phyloP scores from a whole-genome alignment of 2,888 invertebrate species.

The Lissonota sp. region DNA sequence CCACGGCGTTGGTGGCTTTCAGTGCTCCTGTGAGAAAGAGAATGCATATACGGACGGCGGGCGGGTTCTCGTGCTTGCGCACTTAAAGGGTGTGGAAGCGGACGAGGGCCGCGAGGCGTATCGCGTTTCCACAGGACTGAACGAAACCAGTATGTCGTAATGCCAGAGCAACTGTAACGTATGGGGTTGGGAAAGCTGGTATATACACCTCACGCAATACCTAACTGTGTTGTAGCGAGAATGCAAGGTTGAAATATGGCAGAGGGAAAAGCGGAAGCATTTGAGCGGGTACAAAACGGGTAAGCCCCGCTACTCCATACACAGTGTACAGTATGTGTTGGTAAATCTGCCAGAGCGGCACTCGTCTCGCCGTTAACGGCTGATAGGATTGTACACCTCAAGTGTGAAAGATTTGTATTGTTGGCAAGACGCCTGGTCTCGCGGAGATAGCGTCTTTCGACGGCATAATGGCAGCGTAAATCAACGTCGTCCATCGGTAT shows the following conservation, averaged over 20 bases:
- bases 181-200: conserved; percentile 59
- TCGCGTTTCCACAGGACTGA: conserved; percentile 81
- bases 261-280: conserved; percentile 31
- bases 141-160: conserved; percentile 72
- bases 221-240: conserved; percentile 23
- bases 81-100: conserved; percentile 37
- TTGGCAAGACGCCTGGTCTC: conserved; percentile 51
- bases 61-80: conserved; percentile 4
- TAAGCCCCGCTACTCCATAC: conserved; percentile 7
- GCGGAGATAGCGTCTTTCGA: conserved; percentile 52
- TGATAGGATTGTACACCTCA: conserved; percentile 64
- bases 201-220: conserved; percentile 40
- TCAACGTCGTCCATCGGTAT: conserved; percentile 2
- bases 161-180: conserved; percentile 71
- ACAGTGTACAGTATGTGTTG: conserved; percentile 8
- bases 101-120: conserved; percentile 70
- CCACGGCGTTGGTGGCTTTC: conserved; percentile 13
- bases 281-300: conserved; percentile 18
- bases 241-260: conserved; percentile 19
- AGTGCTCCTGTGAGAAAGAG: background rate
- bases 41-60: conserved; percentile 1
- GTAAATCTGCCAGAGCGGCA: conserved; percentile 50
- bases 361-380: conserved; percentile 42
- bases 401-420: conserved; percentile 63
- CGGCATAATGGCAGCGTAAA: background rate